phyloP scores from a whole-genome alignment of 2,888 invertebrate genomes.

The Diogma glabrata region DNA sequence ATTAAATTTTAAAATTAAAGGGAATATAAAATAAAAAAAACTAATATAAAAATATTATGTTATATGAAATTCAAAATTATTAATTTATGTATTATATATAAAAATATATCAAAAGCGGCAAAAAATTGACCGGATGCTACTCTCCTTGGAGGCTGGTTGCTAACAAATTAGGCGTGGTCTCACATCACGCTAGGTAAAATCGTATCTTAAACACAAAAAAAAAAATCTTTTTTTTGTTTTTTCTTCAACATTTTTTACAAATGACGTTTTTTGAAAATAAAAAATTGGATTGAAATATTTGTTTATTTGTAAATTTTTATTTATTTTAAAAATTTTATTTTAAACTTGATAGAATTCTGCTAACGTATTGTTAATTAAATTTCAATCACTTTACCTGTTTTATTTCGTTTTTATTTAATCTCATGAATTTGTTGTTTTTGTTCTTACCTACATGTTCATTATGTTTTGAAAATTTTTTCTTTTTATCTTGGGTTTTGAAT shows the following conservation, averaged over 20 bases:
- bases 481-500: too few species aligned
- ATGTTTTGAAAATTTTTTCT: too few species aligned
- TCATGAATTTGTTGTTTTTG: neutral
- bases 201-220: constrained; percentile 3
- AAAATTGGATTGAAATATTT: too few species aligned
- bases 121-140: constrained; percentile 61
- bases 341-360: too few species aligned
- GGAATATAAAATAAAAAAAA: too few species aligned
- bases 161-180: constrained; percentile 85
- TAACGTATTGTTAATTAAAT: too few species aligned
- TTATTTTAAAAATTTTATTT: too few species aligned
- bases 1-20: constrained; percentile 11
- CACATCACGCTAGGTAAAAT: constrained; percentile 28
- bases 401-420: constrained; percentile 3
- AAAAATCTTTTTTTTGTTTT: constrained; percentile 1
- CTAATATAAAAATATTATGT: too few species aligned
- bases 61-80: too few species aligned
- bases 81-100: constrained; percentile 17
- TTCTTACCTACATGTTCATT: too few species aligned
- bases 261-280: neutral
- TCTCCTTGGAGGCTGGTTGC: constrained; percentile 90
- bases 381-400: neutral
- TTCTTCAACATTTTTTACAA: neutral
- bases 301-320: too few species aligned
- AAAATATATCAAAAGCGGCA: constrained; percentile 40